These are phyloP conservation scores for Chionis minor DNA, from an alignment of 2,113 vertebrate species.

Conservation along the genomic window DNA sequence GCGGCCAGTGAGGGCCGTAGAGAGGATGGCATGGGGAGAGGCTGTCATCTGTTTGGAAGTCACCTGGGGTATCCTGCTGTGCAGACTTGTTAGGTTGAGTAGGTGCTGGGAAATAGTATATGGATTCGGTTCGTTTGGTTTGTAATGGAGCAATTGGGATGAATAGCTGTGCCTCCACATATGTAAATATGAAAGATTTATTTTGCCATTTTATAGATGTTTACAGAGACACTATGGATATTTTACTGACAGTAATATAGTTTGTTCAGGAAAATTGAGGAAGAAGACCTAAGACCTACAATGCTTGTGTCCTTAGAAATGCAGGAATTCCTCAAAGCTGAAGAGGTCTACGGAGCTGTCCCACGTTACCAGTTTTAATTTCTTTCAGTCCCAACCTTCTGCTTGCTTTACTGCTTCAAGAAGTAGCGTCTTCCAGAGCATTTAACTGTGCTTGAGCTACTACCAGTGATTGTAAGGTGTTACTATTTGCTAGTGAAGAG, in stretches of 20 bases:
- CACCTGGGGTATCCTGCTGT: neutral
- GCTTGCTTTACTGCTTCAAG: neutral
- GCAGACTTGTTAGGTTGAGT: neutral
- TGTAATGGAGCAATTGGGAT: neutral
- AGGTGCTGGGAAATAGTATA: neutral
- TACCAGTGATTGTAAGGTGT: neutral
- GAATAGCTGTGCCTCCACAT: fast-evolving
- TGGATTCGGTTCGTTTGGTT: neutral
- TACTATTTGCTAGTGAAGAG: neutral
- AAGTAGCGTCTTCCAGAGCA: neutral
- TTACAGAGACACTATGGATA: neutral
- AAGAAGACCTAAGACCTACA: neutral
- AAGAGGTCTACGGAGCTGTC: neutral
- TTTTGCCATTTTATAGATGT: neutral
- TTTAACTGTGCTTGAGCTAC: neutral
- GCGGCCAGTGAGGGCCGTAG: neutral
- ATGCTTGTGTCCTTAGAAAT: neutral
- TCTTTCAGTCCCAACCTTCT: neutral
- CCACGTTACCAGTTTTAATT: neutral
- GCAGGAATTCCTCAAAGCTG: neutral
- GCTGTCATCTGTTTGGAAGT: neutral
- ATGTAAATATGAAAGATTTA: neutral
- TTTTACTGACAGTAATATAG: neutral
- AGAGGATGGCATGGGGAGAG: neutral
- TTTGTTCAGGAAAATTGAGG: neutral